Base-by-base conservation (phyloP, 1,140 invertebrate genomes). In the Tetraneura akinire region DNA sequence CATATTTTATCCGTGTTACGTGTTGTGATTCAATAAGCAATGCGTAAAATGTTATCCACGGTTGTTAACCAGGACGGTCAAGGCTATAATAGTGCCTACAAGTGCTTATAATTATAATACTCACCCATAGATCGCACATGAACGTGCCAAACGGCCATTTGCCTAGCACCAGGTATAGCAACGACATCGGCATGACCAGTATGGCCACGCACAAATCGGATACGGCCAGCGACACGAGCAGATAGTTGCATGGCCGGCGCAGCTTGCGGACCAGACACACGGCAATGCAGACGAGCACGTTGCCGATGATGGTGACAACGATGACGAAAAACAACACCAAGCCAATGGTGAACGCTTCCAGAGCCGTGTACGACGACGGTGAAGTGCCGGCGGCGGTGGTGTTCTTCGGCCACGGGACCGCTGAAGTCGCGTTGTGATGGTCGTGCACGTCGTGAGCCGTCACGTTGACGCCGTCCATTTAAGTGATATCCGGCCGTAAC, bases 151-250 rank as follows among this genome's bases (percentile, higher is more conserved):
- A 95, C 81, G 90, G 91, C 94, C 94, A 96, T 78, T 89, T 90
- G 60, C 94, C 92, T 81, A 91, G 90, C 83, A 92, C 92, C 86
- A 92, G 93, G 85, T 91, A 93, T 74, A 91, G 91, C 88, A 91
- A 90, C 81, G 92, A 96, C 90, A 90, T 94, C 83, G 89, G 96
- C 96, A 90, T 98, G 83, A 92, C 95, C 84, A 92, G 88, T 29
- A 92, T 88, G 3, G 92, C 92, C 29, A 94, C 93, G 84, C 92
- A 97, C 82, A 92, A 90, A 88, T 92, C 93, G 85, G 91, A 95
- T 82, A 96, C 91, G 29, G 96, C 96, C 82, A 98, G 87, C 74
- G 93, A 95, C 10, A 96, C 94, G n/a, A 96, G 89, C 49, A 96
- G 87, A 85, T 96, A 95, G 85, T 96, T 96, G 85, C 90, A 94